Conservation (phyloP, 2,113 vertebrate genomes). For the Anolis sagrei region DNA sequence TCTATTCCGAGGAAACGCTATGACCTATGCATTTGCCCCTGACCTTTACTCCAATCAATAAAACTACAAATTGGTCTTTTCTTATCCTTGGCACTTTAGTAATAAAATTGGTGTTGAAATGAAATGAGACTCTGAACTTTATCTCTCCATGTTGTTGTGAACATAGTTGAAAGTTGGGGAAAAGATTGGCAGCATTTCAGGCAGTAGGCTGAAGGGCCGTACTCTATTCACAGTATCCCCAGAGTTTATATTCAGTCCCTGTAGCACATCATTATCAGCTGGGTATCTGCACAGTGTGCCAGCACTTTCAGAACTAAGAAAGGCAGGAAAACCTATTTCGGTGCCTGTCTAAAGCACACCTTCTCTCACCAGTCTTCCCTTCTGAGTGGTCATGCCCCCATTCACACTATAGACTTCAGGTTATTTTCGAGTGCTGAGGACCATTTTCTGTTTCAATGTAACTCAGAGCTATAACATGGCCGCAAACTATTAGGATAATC, state of each 20-base stretch:
- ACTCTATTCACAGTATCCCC: constrained; percentile 36
- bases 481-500: constrained; percentile 15
- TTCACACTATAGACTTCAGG: constrained; percentile 24
- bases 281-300: constrained; percentile 37
- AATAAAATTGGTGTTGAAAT: constrained; percentile 71
- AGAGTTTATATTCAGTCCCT: constrained; percentile 56
- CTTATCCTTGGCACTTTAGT: constrained; percentile 67
- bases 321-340: neutral
- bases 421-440: constrained; percentile 43
- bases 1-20: constrained; percentile 55
- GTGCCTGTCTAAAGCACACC: neutral
- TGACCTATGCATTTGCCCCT: constrained; percentile 73
- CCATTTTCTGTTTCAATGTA: neutral
- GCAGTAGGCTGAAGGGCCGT: constrained; percentile 60
- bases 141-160: constrained; percentile 65
- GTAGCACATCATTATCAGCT: constrained; percentile 38
- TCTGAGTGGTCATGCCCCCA: neutral
- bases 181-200: constrained; percentile 64
- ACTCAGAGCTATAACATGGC: neutral
- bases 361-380: neutral
- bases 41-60: constrained; percentile 81
- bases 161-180: constrained; percentile 60
- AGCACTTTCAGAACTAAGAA: constrained; percentile 18
- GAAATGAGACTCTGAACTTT: constrained; percentile 73
- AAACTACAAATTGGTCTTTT: constrained; percentile 75